These are phyloP conservation scores for Cancer borealis DNA, from an alignment of 2,888 invertebrate genomes.

Conservation along the genomic window DNA sequence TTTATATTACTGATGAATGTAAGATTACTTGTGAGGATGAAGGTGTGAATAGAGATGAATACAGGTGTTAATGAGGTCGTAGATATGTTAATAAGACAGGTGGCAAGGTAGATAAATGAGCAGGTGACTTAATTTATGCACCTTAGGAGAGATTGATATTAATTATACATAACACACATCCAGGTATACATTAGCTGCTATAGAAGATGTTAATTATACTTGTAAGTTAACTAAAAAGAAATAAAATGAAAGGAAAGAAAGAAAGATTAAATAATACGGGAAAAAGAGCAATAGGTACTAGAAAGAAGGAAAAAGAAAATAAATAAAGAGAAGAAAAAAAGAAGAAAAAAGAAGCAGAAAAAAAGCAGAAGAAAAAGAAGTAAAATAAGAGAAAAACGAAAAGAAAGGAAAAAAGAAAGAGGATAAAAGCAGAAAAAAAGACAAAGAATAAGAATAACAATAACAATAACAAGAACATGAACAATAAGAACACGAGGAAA, in stretches of 20 bases:
- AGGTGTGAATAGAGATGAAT: neutral
- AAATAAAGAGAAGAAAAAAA: neutral
- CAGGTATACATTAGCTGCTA: too few relatives aligned
- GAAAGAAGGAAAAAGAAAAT: neutral
- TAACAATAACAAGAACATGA: neutral
- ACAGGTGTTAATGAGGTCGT: neutral
- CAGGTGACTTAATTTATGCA: neutral
- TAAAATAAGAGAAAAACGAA: neutral
- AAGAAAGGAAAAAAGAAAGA: neutral
- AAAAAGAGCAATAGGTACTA: neutral
- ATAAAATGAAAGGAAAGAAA: too few relatives aligned
- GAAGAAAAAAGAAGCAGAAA: neutral
- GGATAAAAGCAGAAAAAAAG: neutral
- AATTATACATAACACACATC: neutral
- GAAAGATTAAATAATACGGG: neutral
- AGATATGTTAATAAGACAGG: too few relatives aligned
- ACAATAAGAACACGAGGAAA: too few relatives aligned
- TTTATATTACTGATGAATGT: neutral
- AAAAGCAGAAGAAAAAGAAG: neutral
- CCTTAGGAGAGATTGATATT: too few relatives aligned
- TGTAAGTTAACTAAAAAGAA: too few relatives aligned
- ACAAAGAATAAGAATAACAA: slow-evolving; percentile 2
- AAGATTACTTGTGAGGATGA: neutral
- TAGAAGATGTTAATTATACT: too few relatives aligned
- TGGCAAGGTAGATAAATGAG: neutral